Conservation (phyloP, 2,888 invertebrate species). For the Alentia gelatinosa region DNA sequence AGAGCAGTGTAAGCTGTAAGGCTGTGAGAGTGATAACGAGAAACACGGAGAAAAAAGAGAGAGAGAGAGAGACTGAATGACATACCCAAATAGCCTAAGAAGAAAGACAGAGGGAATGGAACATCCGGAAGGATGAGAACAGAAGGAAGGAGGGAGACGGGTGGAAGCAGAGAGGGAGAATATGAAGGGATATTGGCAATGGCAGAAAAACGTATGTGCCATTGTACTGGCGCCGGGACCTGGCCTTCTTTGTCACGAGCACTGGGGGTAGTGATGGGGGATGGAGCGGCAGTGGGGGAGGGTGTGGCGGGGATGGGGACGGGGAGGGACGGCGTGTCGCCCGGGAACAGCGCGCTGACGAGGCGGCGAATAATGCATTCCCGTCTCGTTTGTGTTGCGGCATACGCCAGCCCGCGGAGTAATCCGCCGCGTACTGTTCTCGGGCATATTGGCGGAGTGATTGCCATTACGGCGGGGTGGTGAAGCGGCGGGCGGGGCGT, state of each 20-base stretch:
- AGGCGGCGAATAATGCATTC: background rate
- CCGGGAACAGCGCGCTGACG: background rate
- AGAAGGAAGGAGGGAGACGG: background rate
- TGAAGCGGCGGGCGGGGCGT: background rate
- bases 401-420: background rate
- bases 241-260: background rate
- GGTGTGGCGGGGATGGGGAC: background rate
- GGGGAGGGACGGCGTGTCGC: background rate
- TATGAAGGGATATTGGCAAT: too few species aligned
- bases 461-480: background rate
- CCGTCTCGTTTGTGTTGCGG: background rate
- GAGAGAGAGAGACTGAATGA: too few species aligned
- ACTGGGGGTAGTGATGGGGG: background rate
- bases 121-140: too few species aligned
- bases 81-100: too few species aligned
- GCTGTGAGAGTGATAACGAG: too few species aligned
- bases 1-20: too few species aligned
- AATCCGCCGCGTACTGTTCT: background rate
- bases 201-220: too few species aligned
- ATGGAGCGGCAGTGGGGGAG: background rate
- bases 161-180: too few species aligned
- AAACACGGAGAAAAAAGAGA: too few species aligned
- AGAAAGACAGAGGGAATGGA: too few species aligned
- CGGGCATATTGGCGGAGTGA: background rate
- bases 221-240: background rate